Evolutionary conservation across 2,113 vertebrate species (phyloP), one percentile per base, ranked within the genome.

Genomic region (Phalacrocorax pelagicus): DNA sequence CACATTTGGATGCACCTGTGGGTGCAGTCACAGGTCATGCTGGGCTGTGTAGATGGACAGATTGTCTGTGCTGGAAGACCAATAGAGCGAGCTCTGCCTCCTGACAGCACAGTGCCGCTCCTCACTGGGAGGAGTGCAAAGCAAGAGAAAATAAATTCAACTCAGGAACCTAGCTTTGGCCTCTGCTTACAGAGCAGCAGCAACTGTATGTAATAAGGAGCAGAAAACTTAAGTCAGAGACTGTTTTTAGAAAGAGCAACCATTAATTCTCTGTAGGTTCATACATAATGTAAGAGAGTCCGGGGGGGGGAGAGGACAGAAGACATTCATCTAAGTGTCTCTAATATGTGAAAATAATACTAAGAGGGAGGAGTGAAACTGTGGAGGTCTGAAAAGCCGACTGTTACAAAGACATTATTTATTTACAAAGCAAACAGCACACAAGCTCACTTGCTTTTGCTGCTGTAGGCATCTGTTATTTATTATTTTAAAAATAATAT

Each of bases 381-480:
- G 63, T 7, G 59, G 86, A 91, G 57, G 69, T 82, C 89, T 92
- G 71, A 88, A 92, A 95, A 95, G 54, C 49, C 84, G 88, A 24
- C 62, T 27, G 26, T 62, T 87, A 75, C 18, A 62, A 71, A 92
- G 82, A 44, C 81, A 83, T 71, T 87, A 93, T 86, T 92, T 92
- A 94, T 95, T 96, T 95, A 94, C 87, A 95, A 88, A 94, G 75
- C 52, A 94, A 95, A 92, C 72, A 92, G 69, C 67, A 86, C 42
- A 78, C 70, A 77, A 59, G 47, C 58, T 71, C 69, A 6, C 90
- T 93, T 58, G 66, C 87, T 90, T 89, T 82, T 83, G 81, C 59
- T 88, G 78, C 86, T 87, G 65, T 46, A 79, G 72, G 85, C 90
- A 88, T 93, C 80, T 94, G 87, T 58, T 92, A 73, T 80, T 92